A percentile compares a stretch with the other conserved stretches of the same genome.
These are phyloP conservation scores for Hylaeus volcanicus DNA, from an alignment of 1,140 invertebrate genomes.

Conservation along the genomic window DNA sequence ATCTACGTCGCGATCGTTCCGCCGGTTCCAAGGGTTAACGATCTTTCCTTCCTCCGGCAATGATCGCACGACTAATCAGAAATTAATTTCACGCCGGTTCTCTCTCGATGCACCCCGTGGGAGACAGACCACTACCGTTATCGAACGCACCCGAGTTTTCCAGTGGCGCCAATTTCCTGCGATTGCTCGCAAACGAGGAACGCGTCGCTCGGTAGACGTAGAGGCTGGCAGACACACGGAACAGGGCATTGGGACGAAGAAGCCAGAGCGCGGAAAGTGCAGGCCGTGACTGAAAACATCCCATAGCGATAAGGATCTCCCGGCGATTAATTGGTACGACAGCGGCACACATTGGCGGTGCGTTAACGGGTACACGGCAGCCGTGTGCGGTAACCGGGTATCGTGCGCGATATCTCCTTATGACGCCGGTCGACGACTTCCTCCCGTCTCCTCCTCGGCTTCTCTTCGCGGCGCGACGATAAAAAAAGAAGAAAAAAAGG, in stretches of 20 bases:
- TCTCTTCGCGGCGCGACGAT: slow-evolving; percentile 22
- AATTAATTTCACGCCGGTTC: slow-evolving; percentile 18
- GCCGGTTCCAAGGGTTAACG: slow-evolving; percentile 16
- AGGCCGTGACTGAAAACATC: slow-evolving; percentile 77
- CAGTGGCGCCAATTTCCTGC: slow-evolving; percentile 38
- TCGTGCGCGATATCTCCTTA: slow-evolving; percentile 63
- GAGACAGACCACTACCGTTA: slow-evolving; percentile 28
- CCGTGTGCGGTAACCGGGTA: slow-evolving; percentile 56
- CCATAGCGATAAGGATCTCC: slow-evolving; percentile 78
- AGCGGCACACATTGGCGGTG: slow-evolving; percentile 70
- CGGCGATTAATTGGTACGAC: slow-evolving; percentile 80
- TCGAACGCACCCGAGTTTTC: slow-evolving; percentile 21
- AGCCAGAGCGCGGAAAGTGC: slow-evolving; percentile 52
- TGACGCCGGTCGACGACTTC: slow-evolving; percentile 59
- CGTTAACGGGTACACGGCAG: slow-evolving; percentile 56
- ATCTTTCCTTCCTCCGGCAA: not conserved
- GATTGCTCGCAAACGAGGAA: not conserved
- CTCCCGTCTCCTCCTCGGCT: slow-evolving; percentile 4
- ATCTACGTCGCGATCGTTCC: not conserved
- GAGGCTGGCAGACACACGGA: slow-evolving; percentile 26
- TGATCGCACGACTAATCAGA: slow-evolving; percentile 42
- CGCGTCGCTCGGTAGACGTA: not conserved
- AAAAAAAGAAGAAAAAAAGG: slow-evolving; percentile 18
- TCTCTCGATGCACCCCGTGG: slow-evolving; percentile 2
- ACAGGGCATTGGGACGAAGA: slow-evolving; percentile 47